Base-by-base conservation (phyloP, 1,140 invertebrate genomes). In the Epicauta chinensis region DNA sequence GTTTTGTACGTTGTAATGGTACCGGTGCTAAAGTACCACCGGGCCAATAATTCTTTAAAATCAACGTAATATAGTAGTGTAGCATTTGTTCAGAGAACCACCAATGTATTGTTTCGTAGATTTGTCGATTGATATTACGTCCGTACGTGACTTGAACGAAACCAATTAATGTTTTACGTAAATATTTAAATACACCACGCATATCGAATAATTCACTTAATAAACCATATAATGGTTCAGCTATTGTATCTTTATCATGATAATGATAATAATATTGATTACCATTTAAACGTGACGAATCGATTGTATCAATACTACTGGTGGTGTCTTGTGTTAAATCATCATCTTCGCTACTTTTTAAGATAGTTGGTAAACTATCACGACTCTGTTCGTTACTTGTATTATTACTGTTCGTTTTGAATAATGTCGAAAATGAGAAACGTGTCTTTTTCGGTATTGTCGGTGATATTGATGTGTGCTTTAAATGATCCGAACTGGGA, bases 141-240 rank as follows among this genome's bases (percentile, higher is more conserved):
- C 91, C 91, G 71, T 91, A 95, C 0, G 89, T 91, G 38, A 93
- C 86, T 71, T 96, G 91, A 5, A 95, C 91, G 73, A 94, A 94
- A 6, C 85, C 86, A 53, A 96, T 93, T 3, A 95, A 75, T 16
- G 88, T 92, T 62, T 86, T 85, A 55, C 91, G 72, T 10, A 95
- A 73, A 82, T 89, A 92, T 42, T 87, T 85, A 69, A 92, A 91
- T 16, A 92, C 83, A 0, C 91, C 91, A 56, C 85, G 76, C 72
- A 93, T 81, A 69, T 95, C 91, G 69, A 93, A 95, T 51, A 93
- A 80, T 76, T 95, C 91, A 39, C 86, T 88, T 52, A 94, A 78
- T 31, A 94, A 72, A 3, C 80, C 77, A 69, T 94, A 94, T 7
- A 94, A 71, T 2, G 91, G 90, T 69, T 94, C 91, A 6, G 90